Evolutionary conservation across 2,888 invertebrate genomes (phyloP), one percentile per base, ranked within the genome.

Genomic region (Nephrocerus scutellatus): DNA sequence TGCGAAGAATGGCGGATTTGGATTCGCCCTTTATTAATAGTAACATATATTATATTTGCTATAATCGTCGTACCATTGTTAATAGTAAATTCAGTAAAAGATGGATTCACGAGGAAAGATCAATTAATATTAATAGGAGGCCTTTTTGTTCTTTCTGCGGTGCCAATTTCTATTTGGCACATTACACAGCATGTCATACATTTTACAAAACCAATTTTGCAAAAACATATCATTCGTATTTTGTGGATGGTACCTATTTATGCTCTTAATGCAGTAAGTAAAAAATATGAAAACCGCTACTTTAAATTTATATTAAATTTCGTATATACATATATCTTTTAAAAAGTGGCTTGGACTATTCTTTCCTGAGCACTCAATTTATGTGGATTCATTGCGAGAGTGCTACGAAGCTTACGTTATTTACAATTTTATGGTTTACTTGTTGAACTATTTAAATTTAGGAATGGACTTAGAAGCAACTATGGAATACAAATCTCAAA

Each of bases 221-320:
- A 95, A 60, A 89, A 91, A 69, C 88, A 92, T 69, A 89, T 96
- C 46, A 91, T 95, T 52, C 82, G 93, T 82, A 86, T 95, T 66
- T 65, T 95, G 52, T 93, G 93, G 92, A 95, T 95, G 95, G 93
- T 95, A 36, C 95, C 95, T 44, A 92, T 95, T 55, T 95, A 95
- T 74, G 90, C 92, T 25, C 69, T 89, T 7, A 92, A 95, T 77
- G 91, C 93, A 50, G 86, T 87, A 74, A 79, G 82, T 75, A 56
- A 32, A 46, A 25, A 31, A 30, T 22, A 14, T 22, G 20, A 41
- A 10, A 31, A 35, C 34, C 39, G 7, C 16, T 29, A 22, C 21
- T 36, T 38, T 8, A 9, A 36, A 33, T 29, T 41, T 5, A 3
- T n/a, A 19, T 13, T 29, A 15, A 20, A 6, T 21, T 38, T 9